Evolutionary conservation across 2,888 invertebrate genomes (phyloP), one percentile per base, ranked within the genome.

Genomic region (Rotaria socialis): DNA sequence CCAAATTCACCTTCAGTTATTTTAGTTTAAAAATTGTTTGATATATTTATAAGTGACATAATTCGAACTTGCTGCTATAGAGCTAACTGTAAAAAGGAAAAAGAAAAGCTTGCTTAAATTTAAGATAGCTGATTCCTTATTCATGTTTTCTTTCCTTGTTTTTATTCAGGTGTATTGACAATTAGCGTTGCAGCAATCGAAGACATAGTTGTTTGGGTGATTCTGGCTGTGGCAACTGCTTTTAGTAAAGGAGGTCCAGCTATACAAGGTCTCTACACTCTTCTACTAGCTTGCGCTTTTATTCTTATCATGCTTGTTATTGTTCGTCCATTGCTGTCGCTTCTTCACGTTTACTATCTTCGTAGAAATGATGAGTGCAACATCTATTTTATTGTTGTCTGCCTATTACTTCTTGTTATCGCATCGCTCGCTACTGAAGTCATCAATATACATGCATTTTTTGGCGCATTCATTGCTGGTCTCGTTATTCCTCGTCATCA

Each of bases 181-280:
- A 80, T 80, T n/a, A 80, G 80, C 47, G 14, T 80, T 3, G 80
- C 80, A 47, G 80, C 80, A 22, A 80, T 80, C n/a, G 80, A 80
- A 80, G 80, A 80, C n/a, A 80, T 80, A 11, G 80, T 22, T 7
- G 80, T 80, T 16, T 80, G 80, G 80, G 47, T 80, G 10, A 4
- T 80, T 47, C 22, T 80, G 24, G 80, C 80, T 11, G 47, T 80
- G 47, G 80, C 80, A 1, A 80, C 11, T 43, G 80, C 80, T 2
- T 80, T 80, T 10, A 47, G 47, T 47, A n/a, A 80, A 47, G 80
- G 80, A 11, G 80, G 80, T 47, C 43, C 47, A 22, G 7, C n/a
- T n/a, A 47, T 80, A 8, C 24, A 47, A 80, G 80, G 80, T n/a
- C 24, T 80, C 0, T 80, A 80, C 24, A 80, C 80, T 22, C 47